Conservation (phyloP, 2,888 invertebrate genomes). For the Pardosa pseudoannulata region DNA sequence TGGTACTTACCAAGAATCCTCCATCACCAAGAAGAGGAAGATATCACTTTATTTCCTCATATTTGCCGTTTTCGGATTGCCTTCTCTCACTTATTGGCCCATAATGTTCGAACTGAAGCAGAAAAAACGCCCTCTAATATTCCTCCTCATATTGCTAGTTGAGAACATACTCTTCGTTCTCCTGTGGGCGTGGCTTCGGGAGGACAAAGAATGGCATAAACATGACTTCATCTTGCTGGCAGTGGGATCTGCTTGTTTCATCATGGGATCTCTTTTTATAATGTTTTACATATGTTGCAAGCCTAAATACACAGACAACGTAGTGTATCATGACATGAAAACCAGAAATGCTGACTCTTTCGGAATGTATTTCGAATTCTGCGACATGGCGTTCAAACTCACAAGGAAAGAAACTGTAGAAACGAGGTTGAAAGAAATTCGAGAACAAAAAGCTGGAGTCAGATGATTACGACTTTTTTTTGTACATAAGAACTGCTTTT, state of each 20-base stretch:
- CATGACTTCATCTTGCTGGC: slow-evolving; percentile 28
- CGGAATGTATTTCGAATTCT: slow-evolving; percentile 75
- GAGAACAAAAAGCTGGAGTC: slow-evolving; percentile 22
- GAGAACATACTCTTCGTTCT: slow-evolving; percentile 71
- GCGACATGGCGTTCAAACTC: slow-evolving; percentile 74
- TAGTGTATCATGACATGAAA: slow-evolving; percentile 74
- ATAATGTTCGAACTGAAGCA: slow-evolving; percentile 74
- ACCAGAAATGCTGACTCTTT: slow-evolving; percentile 71
- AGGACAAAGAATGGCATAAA: slow-evolving; percentile 22
- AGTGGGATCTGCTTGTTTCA: slow-evolving; percentile 36
- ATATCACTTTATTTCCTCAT: slow-evolving; percentile 62
- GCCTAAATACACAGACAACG: slow-evolving; percentile 74
- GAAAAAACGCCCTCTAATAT: slow-evolving; percentile 70
- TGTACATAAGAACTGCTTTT: too few relatives aligned
- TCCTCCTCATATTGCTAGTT: slow-evolving; percentile 64
- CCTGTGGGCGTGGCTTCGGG: slow-evolving; percentile 62
- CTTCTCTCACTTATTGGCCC: slow-evolving; percentile 74
- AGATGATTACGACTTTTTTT: background rate
- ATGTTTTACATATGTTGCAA: slow-evolving; percentile 73
- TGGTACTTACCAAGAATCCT: slow-evolving; percentile 43
- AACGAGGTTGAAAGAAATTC: slow-evolving; percentile 51
- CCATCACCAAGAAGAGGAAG: slow-evolving; percentile 33
- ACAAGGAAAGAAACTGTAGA: slow-evolving; percentile 66
- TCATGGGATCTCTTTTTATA: slow-evolving; percentile 72
- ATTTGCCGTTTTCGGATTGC: slow-evolving; percentile 74